phyloP scores from a whole-genome alignment of 2,113 vertebrate genomes.

The Anoplopoma fimbria region DNA sequence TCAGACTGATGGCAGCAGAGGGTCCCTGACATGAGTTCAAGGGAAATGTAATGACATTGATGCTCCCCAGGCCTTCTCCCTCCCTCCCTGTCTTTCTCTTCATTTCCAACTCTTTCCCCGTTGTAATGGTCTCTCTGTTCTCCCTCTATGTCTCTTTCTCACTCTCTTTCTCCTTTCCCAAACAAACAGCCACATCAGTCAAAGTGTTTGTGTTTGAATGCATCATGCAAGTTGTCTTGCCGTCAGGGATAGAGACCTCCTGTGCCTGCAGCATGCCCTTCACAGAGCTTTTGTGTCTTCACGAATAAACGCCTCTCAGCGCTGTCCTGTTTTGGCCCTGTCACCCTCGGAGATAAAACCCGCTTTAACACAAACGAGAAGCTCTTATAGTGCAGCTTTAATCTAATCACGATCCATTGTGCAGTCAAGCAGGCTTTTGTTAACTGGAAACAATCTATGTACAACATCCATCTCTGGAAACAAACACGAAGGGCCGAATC shows the following conservation, averaged over 20 bases:
- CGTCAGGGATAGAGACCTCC: conserved; percentile 52
- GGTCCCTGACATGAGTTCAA: conserved; percentile 75
- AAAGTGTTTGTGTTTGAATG: conserved; percentile 44
- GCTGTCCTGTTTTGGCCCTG: conserved; percentile 62
- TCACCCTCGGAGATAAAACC: conserved; percentile 73
- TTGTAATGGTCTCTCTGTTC: conserved; percentile 43
- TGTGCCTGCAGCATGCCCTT: conserved; percentile 39
- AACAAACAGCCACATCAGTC: conserved; percentile 33
- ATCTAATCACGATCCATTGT: conserved; percentile 81
- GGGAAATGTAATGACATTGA: conserved; percentile 71
- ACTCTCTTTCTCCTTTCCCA: conserved; percentile 16
- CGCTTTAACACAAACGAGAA: conserved; percentile 74
- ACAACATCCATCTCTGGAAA: conserved; percentile 79
- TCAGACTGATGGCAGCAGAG: conserved; percentile 73
- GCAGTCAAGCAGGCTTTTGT: conserved; percentile 80
- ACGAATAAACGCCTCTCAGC: conserved; percentile 43
- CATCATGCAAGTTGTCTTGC: conserved; percentile 17
- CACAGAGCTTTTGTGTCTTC: conserved; percentile 32
- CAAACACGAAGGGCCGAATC: conserved; percentile 70
- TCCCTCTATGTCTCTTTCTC: conserved; percentile 9
- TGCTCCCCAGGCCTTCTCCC: conserved; percentile 61
- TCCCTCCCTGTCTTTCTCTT: conserved; percentile 33
- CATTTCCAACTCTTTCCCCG: conserved; percentile 30
- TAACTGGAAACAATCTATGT: conserved; percentile 81
- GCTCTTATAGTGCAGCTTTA: conserved; percentile 78